These are phyloP conservation scores for Penaeus japonicus DNA, from an alignment of 1,140 invertebrate genomes.

Conservation along the genomic window DNA sequence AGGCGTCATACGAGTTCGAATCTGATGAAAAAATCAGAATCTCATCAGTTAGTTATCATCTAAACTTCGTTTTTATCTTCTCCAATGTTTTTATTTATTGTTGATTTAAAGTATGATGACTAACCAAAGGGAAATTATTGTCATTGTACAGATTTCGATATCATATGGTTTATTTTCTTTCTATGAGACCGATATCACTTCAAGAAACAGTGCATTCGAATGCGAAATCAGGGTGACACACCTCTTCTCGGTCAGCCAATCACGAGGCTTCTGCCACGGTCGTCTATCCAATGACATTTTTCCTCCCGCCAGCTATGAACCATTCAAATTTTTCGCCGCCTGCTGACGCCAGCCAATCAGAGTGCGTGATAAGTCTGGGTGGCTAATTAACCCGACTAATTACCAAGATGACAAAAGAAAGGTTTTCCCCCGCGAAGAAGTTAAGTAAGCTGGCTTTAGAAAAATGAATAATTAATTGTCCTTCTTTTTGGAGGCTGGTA, in stretches of 20 bases:
- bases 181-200: no score
- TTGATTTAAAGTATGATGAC: background rate
- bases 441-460: conserved; percentile 52
- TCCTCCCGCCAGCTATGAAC: background rate
- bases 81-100: background rate
- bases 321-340: conserved; percentile 21
- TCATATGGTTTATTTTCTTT: no score
- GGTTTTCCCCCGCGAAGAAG: conserved; percentile 36
- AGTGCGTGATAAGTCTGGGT: conserved; percentile 9
- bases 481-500: conserved; percentile 27
- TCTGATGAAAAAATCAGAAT: conserved; percentile 13
- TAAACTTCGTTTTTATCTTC: background rate
- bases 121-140: no score
- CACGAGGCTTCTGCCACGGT: background rate
- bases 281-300: conserved; percentile 31
- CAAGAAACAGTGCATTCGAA: no score
- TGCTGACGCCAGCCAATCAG: conserved; percentile 25
- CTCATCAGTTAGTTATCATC: background rate
- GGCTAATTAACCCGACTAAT: conserved; percentile 53
- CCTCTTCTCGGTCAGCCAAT: background rate
- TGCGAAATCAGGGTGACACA: no score
- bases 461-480: conserved; percentile 49
- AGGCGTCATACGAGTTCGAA: conserved; percentile 10
- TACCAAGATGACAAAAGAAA: conserved; percentile 54
- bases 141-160: no score